Evolutionary conservation across 2,113 vertebrate species (phyloP), one percentile per base, ranked within the genome.

Genomic region (Loxodonta africana): DNA sequence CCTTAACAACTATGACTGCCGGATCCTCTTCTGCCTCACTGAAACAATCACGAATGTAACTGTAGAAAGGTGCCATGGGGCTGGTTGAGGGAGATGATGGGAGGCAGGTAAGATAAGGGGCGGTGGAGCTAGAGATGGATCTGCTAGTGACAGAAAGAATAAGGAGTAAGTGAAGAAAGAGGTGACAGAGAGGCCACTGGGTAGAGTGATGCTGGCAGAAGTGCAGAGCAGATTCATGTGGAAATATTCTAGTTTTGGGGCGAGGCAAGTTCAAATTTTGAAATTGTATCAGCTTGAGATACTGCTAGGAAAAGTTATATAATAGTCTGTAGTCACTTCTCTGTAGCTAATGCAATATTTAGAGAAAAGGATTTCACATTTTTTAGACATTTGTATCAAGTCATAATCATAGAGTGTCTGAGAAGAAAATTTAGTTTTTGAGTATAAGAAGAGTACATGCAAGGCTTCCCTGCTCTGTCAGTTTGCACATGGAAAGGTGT

Each of bases 141-240:
- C 67, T 33, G 60, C 44, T 17, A 30, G 90, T 12, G 57, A 85
- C 60, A 88, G 71, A 80, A 97, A 78, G 51, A 90, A 48, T 14
- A 41, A 87, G 46, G 23, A 51, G 46, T 71, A n/a, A 57, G 33
- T 48, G 44, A 95, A 62, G 46, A 80, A 74, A 65, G 41, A 90
- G 46, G 78, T 69, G 73, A 85, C 48, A n/a, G 18, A 62, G 18
- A 83, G 28, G 67, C 77, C 63, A 14, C 53, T 21, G 92, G 10
- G 48, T n/a, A 65, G 46, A 92, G n/a, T 83, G 78, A 60, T 0
- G 0, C n/a, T 51, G 26, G 63, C 2, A 26, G 30, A 87, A 28
- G 57, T 5, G 25, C 44, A 11, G 51, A 60, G 18, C 41, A 63
- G 28, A 76, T 62, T 74, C 28, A 18, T 51, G 67, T 26, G 74